These are phyloP conservation scores for Sebastes matsubarae DNA, from an alignment of 2,797 vertebrate genomes.

Conservation along the genomic window DNA sequence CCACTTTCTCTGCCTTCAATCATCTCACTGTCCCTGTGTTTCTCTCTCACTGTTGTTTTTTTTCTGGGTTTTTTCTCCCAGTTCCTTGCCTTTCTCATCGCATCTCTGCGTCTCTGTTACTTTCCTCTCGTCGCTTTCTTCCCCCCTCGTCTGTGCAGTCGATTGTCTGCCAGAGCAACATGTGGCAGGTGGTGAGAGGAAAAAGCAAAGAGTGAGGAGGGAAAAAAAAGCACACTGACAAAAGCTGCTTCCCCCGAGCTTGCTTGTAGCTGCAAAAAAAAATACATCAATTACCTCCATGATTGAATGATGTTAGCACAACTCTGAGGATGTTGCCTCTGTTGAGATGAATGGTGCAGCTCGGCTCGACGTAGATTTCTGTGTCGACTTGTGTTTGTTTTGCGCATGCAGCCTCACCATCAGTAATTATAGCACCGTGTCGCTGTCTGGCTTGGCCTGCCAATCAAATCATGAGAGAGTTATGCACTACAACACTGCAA, in stretches of 20 bases:
- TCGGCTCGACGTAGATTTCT: conserved; percentile 43
- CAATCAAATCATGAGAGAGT: conserved; percentile 69
- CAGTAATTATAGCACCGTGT: conserved; percentile 71
- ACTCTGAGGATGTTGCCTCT: conserved; percentile 61
- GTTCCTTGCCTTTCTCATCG: neutral
- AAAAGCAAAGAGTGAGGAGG: conserved; percentile 31
- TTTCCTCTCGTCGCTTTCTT: conserved; percentile 34
- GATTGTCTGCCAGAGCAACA: conserved; percentile 74
- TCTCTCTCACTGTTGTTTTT: neutral
- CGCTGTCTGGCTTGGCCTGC: conserved; percentile 59
- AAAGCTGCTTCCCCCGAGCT: conserved; percentile 59
- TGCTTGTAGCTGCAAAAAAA: conserved; percentile 56
- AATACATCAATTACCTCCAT: conserved; percentile 70
- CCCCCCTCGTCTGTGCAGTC: conserved; percentile 30
- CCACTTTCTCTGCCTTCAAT: conserved; percentile 27
- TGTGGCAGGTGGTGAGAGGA: conserved; percentile 74
- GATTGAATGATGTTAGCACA: conserved; percentile 77
- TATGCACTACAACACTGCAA: conserved; percentile 30
- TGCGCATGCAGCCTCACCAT: conserved; percentile 27
- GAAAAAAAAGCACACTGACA: conserved; percentile 29
- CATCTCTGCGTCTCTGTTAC: conserved; percentile 13
- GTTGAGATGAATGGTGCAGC: conserved; percentile 63
- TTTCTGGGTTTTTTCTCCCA: conserved; percentile 7
- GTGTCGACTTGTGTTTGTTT: conserved; percentile 63
- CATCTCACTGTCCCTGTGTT: conserved; percentile 1